Percentiles rank a stretch among this genome's conserved stretches.
Evolutionary conservation across 2,797 vertebrate species (phyloP).

Genomic region (Phyllotis vaccarum): DNA sequence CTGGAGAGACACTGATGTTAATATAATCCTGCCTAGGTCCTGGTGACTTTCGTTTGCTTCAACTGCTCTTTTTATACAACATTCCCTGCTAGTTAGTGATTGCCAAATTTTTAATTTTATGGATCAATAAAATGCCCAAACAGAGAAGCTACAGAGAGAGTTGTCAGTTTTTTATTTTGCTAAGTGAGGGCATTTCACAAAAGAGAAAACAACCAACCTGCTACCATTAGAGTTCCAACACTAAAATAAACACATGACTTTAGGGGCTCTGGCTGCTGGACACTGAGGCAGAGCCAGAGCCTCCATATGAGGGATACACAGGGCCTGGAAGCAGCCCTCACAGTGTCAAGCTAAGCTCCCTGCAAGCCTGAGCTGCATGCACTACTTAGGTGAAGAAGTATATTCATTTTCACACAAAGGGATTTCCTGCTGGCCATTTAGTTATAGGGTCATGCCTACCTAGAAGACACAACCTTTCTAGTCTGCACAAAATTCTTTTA

Average conservation of each 20-base stretch:
- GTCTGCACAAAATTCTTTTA: not conserved
- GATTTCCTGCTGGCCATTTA: not conserved
- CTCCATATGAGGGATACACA: not conserved
- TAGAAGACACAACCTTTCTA: not conserved
- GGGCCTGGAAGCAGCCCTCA: not conserved
- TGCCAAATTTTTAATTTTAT: not conserved
- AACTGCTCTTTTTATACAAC: not conserved
- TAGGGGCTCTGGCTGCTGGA: not conserved
- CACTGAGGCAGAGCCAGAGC: not conserved
- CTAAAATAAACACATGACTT: not conserved
- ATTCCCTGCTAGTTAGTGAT: not conserved
- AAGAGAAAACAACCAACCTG: not conserved
- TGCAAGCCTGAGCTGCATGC: not conserved
- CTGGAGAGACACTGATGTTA: conserved; percentile 74
- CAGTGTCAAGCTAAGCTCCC: not conserved
- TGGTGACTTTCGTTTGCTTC: conserved; percentile 64
- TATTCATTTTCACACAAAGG: not conserved
- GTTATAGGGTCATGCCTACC: not conserved
- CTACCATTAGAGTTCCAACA: not conserved
- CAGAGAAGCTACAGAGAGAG: not conserved
- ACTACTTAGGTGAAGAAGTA: not conserved
- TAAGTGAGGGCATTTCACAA: conserved; percentile 18
- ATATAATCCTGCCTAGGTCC: conserved; percentile 60
- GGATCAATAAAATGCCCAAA: not conserved
- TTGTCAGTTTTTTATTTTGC: not conserved